Evolutionary conservation across 2,888 invertebrate species (phyloP).

Genomic region (Adelphocoris suturalis): DNA sequence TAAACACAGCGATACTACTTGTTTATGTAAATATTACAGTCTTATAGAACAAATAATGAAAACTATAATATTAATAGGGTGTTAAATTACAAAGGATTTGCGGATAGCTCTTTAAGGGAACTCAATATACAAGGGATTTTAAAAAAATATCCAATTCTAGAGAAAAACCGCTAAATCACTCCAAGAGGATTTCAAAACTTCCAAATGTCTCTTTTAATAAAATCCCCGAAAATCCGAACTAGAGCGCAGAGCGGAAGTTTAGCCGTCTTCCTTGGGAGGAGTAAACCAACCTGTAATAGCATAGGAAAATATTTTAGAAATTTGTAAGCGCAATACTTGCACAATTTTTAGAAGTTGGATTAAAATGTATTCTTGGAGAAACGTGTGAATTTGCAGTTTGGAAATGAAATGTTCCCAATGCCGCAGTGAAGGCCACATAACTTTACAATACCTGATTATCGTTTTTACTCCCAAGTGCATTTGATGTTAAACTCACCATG

Average conservation of each 20-base stretch:
- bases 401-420: no score
- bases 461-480: no score
- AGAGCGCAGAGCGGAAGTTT: constrained; percentile 78
- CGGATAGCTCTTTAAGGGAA: constrained; percentile 70
- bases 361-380: no score
- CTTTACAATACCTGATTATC: no score
- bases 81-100: constrained; percentile 69
- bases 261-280: constrained; percentile 94
- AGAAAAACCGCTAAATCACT: constrained; percentile 66
- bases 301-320: neutral
- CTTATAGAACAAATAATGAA: constrained; percentile 73
- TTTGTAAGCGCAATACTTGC: no score
- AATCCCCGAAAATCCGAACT: constrained; percentile 41
- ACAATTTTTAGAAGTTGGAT: no score
- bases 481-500: no score
- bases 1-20: constrained; percentile 57
- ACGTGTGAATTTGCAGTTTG: no score
- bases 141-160: constrained; percentile 74
- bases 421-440: no score
- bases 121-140: constrained; percentile 73
- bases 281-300: constrained; percentile 89
- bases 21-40: constrained; percentile 71
- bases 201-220: constrained; percentile 33
- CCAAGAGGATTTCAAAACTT: constrained; percentile 61
- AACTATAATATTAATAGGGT: constrained; percentile 47